These are phyloP conservation scores for Tenthredo mesomela DNA, from an alignment of 2,888 invertebrate species.

Conservation along the genomic window DNA sequence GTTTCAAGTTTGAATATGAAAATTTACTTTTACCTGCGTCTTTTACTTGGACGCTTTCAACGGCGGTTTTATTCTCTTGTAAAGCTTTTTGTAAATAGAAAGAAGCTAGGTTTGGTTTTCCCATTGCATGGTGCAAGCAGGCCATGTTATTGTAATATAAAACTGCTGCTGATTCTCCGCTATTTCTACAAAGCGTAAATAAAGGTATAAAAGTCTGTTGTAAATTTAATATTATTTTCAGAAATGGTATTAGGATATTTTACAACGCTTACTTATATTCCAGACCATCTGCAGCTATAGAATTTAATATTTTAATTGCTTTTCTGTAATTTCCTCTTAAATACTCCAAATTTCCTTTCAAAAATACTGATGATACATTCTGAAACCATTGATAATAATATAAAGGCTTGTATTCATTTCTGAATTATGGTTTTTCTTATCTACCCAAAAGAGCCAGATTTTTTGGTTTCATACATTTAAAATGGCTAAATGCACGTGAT, in stretches of 20 bases:
- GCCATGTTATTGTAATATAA: slow-evolving; percentile 91
- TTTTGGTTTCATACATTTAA: background rate
- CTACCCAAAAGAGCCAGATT: background rate
- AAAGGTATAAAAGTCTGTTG: slow-evolving; percentile 13
- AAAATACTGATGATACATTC: slow-evolving; percentile 80
- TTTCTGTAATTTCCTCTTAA: slow-evolving; percentile 83
- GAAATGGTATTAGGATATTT: background rate
- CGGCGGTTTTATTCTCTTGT: slow-evolving; percentile 83
- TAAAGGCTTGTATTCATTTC: background rate
- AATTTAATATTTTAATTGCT: slow-evolving; percentile 81
- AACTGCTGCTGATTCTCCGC: slow-evolving; percentile 82
- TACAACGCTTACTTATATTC: slow-evolving; percentile 77
- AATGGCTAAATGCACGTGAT: background rate
- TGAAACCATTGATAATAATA: slow-evolving; percentile 67
- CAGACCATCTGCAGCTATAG: slow-evolving; percentile 77
- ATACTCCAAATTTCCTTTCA: slow-evolving; percentile 84
- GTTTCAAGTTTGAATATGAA: background rate
- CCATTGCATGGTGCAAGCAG: slow-evolving; percentile 89
- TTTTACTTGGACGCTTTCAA: slow-evolving; percentile 75
- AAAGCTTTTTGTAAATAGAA: slow-evolving; percentile 90
- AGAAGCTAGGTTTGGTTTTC: slow-evolving; percentile 89
- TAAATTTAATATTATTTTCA: background rate
- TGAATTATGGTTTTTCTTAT: background rate
- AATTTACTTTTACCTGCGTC: slow-evolving; percentile 68
- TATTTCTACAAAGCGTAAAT: slow-evolving; percentile 76